phyloP scores from a whole-genome alignment of 1,140 invertebrate genomes.

The Drosophila yakuba region DNA sequence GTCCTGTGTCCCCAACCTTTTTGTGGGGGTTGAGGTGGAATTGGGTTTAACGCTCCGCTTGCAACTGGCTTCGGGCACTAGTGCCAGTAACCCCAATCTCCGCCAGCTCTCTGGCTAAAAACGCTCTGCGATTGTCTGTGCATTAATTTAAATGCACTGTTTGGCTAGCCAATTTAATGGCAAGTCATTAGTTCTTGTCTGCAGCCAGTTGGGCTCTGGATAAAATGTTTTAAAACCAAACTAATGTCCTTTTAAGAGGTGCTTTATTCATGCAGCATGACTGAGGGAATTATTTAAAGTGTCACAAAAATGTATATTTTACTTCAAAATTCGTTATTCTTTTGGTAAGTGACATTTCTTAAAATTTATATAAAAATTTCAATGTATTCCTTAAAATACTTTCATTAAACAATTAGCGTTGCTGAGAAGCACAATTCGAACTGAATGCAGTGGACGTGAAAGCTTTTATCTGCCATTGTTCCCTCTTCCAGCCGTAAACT shows the following conservation, averaged over 20 bases:
- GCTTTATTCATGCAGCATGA: neutral
- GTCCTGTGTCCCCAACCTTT: neutral
- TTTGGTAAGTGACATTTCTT: too few relatives aligned
- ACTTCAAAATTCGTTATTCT: too few relatives aligned
- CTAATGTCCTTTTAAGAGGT: neutral
- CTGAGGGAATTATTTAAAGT: neutral
- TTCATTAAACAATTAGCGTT: neutral
- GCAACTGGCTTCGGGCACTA: conserved; percentile 28
- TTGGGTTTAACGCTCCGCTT: conserved; percentile 58
- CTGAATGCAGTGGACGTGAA: neutral
- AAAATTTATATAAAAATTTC: too few relatives aligned
- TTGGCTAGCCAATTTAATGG: conserved; percentile 70
- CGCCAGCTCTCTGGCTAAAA: neutral
- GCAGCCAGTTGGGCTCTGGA: conserved; percentile 10
- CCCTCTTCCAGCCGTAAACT: conserved; percentile 41
- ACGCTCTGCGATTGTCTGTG: conserved; percentile 41
- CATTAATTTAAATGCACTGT: conserved; percentile 76
- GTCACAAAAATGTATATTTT: neutral
- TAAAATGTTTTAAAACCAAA: neutral
- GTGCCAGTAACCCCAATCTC: neutral
- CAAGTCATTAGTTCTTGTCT: conserved; percentile 57
- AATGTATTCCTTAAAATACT: neutral
- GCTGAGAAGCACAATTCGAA: neutral
- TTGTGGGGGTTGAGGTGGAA: conserved; percentile 40
- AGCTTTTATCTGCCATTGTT: conserved; percentile 3